Conservation (phyloP, 2,113 vertebrate species). For the Dermatemys mawii region DNA sequence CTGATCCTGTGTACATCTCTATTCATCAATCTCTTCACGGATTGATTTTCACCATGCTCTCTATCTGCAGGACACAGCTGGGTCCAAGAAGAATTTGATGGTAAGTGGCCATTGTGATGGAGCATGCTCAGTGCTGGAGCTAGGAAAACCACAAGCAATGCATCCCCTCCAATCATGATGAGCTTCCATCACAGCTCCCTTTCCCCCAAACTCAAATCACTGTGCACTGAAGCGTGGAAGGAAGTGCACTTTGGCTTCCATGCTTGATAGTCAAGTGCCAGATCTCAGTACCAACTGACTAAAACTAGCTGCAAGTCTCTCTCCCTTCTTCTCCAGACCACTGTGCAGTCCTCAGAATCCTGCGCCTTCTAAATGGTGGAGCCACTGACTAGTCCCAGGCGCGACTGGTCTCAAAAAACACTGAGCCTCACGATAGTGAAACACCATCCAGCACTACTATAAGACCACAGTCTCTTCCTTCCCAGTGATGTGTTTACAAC, state of each 20-base stretch:
- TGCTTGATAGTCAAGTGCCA: neutral
- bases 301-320: neutral
- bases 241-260: neutral
- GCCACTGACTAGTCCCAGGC: too few species aligned
- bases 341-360: fast-evolving
- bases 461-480: fast-evolving
- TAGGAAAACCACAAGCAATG: neutral
- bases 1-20: neutral
- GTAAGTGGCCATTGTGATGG: neutral
- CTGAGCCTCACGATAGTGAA: fast-evolving
- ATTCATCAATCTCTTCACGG: neutral
- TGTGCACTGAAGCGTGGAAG: neutral
- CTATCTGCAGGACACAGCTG: fast-evolving
- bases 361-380: neutral
- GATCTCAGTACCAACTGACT: neutral
- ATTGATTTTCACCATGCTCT: neutral
- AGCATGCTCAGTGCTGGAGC: neutral
- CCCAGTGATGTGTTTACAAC: neutral
- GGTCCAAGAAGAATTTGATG: neutral
- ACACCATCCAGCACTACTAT: neutral
- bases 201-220: neutral
- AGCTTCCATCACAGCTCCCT: fast-evolving
- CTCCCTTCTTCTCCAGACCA: neutral
- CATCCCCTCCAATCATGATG: neutral
- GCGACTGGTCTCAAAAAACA: neutral